These are phyloP conservation scores for Aphelenchoides fujianensis DNA, from an alignment of 1,140 invertebrate species.

Conservation along the genomic window DNA sequence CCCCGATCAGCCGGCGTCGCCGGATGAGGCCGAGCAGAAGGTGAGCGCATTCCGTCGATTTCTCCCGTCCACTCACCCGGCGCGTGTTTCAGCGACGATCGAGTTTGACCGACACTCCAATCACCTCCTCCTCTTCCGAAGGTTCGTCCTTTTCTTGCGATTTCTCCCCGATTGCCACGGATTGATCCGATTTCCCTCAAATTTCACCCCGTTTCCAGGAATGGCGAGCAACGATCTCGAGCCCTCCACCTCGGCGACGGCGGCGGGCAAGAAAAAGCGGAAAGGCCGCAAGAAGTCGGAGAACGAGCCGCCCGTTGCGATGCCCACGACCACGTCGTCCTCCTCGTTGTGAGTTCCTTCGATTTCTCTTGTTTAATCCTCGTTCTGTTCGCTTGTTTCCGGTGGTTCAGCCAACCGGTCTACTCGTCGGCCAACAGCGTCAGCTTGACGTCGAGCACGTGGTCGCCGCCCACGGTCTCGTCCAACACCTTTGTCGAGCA, in stretches of 20 bases:
- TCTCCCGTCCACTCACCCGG: background rate
- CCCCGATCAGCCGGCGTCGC: background rate
- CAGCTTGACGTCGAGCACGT: background rate
- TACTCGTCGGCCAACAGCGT: background rate
- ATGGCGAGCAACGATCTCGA: background rate
- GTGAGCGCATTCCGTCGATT: background rate
- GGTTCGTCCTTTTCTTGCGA: background rate
- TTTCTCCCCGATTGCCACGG: too few species aligned
- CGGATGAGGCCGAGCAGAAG: background rate
- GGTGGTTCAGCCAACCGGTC: background rate
- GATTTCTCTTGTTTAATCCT: too few species aligned
- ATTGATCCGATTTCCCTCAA: too few species aligned
- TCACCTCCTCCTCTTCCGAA: background rate
- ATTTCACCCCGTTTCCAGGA: background rate
- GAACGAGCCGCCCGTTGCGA: background rate
- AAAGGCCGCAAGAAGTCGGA: background rate
- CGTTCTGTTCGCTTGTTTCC: too few species aligned
- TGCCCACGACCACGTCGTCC: background rate
- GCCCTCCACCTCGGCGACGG: too few species aligned
- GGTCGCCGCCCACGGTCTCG: background rate
- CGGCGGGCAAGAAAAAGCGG: constrained; percentile 8
- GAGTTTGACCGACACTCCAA: background rate
- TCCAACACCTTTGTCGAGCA: background rate
- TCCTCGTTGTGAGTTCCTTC: too few species aligned
- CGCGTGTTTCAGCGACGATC: constrained; percentile 7